These are phyloP conservation scores for Elysia chlorotica DNA, from an alignment of 1,140 invertebrate species.

Conservation along the genomic window DNA sequence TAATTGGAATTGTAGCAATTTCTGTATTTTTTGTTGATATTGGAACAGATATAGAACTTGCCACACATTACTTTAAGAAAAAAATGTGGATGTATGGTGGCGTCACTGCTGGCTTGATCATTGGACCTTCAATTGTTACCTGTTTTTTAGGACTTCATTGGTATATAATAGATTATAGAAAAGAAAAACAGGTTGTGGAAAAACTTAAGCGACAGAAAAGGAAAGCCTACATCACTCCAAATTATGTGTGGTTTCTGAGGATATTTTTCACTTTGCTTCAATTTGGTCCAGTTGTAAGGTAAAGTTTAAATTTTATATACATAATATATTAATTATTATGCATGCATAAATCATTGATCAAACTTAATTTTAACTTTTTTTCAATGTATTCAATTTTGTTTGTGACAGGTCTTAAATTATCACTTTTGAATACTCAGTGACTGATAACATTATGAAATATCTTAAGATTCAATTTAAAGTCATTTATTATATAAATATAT, in stretches of 20 bases:
- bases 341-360: too few relatives aligned
- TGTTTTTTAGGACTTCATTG: conserved; percentile 37
- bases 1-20: conserved; percentile 29
- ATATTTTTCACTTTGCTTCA: conserved; percentile 41
- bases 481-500: background rate
- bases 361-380: too few relatives aligned
- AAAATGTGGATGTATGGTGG: conserved; percentile 27
- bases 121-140: conserved; percentile 35
- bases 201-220: conserved; percentile 11
- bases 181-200: conserved; percentile 20
- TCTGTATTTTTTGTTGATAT: conserved; percentile 35
- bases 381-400: background rate
- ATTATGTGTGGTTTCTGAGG: conserved; percentile 37
- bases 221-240: conserved; percentile 13
- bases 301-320: background rate
- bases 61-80: conserved; percentile 34
- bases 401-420: background rate
- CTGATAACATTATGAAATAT: background rate
- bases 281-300: conserved; percentile 45
- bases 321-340: background rate
- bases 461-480: background rate
- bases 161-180: conserved; percentile 42
- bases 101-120: conserved; percentile 35
- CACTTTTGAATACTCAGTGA: background rate
- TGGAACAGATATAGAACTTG: conserved; percentile 40